A percentile compares a stretch with the other conserved stretches of the same genome.
Conservation (phyloP, 2,113 vertebrate genomes). For the Dicerorhinus sumatrensis region DNA sequence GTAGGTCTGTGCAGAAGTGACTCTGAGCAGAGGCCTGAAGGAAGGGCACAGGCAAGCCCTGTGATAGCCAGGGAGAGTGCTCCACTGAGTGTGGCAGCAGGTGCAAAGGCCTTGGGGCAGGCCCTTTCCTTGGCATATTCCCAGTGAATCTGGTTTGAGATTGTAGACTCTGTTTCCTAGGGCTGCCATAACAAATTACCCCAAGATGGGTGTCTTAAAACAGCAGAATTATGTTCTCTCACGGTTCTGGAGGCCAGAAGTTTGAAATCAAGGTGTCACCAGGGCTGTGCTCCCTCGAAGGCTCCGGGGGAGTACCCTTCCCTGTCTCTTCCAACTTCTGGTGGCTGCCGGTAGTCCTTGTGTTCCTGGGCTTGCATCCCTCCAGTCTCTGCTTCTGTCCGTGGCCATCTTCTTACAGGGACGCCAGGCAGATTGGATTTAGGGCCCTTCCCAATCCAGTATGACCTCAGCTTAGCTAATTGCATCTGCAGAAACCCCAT, state of each 20-base stretch:
- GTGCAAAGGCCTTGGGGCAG: neutral
- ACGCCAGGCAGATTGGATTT: neutral
- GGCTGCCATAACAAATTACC: neutral
- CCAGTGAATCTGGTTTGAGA: neutral
- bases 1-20: no score
- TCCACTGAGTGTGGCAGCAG: accelerated
- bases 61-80: neutral
- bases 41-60: accelerated
- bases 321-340: neutral
- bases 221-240: accelerated
- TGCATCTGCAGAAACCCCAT: neutral
- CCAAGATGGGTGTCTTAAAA: neutral
- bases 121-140: accelerated
- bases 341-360: accelerated
- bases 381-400: neutral
- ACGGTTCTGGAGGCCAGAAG: neutral
- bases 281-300: neutral
- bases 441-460: neutral
- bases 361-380: accelerated
- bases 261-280: accelerated
- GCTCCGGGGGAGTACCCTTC: neutral
- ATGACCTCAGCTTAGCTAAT: neutral
- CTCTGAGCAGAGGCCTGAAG: neutral
- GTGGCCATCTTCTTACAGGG: neutral
- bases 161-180: neutral